phyloP scores from a whole-genome alignment of 2,113 vertebrate genomes.

The Ictalurus punctatus region DNA sequence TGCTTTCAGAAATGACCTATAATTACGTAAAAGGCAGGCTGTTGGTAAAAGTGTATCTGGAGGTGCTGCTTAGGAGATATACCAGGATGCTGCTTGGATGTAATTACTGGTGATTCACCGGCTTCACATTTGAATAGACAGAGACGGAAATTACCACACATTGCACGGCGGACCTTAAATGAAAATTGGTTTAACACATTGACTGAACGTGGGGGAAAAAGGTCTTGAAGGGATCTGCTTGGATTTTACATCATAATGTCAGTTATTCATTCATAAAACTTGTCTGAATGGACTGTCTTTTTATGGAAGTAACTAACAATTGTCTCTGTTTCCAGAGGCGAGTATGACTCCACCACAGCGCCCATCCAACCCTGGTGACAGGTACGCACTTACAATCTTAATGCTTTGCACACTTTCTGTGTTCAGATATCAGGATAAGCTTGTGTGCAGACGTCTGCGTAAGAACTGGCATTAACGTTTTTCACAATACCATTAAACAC shows the following conservation, averaged over 20 bases:
- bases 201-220: neutral
- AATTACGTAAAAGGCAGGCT: conserved; percentile 11
- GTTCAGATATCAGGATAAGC: neutral
- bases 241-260: neutral
- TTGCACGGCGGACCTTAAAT: neutral
- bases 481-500: neutral
- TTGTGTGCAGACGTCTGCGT: neutral
- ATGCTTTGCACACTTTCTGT: neutral
- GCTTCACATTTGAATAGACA: conserved; percentile 16
- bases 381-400: conserved; percentile 60
- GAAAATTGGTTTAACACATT: conserved; percentile 15
- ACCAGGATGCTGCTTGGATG: conserved; percentile 9
- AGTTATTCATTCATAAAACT: conserved; percentile 14
- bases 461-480: neutral
- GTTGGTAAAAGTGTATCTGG: conserved; percentile 11
- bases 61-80: conserved; percentile 18
- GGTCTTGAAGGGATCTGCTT: neutral
- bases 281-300: neutral
- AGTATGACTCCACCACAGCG: conserved; percentile 69
- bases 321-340: conserved; percentile 53
- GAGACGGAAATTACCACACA: neutral
- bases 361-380: conserved; percentile 70
- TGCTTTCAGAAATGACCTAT: conserved; percentile 19
- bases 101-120: conserved; percentile 38
- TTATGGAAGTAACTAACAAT: conserved; percentile 3